Conservation (phyloP, 2,888 invertebrate genomes). For the Drosophila merina region DNA sequence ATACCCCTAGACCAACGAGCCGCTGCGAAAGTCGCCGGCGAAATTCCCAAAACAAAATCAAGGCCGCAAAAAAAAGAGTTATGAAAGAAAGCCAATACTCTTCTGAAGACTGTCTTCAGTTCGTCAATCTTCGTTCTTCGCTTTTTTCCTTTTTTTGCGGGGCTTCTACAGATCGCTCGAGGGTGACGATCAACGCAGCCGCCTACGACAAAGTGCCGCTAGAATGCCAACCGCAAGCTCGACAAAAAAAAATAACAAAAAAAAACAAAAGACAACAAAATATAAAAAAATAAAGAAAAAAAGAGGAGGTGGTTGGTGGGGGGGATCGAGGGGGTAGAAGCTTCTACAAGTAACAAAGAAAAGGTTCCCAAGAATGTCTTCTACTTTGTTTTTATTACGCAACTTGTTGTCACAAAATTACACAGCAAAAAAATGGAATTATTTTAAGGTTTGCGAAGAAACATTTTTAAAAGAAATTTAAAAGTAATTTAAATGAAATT, state of each 20-base stretch:
- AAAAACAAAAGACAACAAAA: background rate
- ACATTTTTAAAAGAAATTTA: too few species aligned
- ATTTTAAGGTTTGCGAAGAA: background rate
- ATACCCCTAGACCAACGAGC: slow-evolving; percentile 83
- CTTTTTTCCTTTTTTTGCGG: too few species aligned
- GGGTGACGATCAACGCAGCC: slow-evolving; percentile 46
- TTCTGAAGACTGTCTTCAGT: background rate
- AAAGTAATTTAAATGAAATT: too few species aligned
- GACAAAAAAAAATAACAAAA: slow-evolving; percentile 16
- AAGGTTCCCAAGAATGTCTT: slow-evolving; percentile 2
- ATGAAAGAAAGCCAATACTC: too few species aligned
- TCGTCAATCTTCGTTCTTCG: slow-evolving; percentile 1
- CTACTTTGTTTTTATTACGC: slow-evolving; percentile 3
- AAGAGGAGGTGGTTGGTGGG: background rate
- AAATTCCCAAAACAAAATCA: background rate
- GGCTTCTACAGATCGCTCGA: slow-evolving; percentile 13
- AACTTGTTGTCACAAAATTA: background rate
- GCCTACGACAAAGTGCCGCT: slow-evolving; percentile 65
- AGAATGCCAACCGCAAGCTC: slow-evolving; percentile 39
- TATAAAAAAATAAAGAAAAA: background rate
- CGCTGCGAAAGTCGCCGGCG: slow-evolving; percentile 59
- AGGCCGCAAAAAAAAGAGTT: background rate
- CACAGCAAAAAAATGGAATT: background rate
- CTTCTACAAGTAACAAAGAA: slow-evolving; percentile 6
- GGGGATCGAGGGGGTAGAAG: slow-evolving; percentile 10